A percentile compares a stretch with the other conserved stretches of the same genome.
Conservation (phyloP, 2,113 vertebrate genomes). For the Pandion haliaetus region DNA sequence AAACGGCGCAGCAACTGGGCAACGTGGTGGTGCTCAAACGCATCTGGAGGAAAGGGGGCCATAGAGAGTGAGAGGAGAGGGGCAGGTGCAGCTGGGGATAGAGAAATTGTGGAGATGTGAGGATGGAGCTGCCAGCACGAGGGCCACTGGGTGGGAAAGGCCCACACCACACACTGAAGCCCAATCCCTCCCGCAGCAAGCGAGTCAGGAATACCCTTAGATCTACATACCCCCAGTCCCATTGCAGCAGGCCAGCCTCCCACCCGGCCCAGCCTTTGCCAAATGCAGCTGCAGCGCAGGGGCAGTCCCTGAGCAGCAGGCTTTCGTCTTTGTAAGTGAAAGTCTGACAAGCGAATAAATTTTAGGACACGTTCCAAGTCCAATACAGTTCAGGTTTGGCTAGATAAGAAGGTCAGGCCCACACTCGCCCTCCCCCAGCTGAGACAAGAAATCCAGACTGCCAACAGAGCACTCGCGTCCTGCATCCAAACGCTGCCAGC, state of each 20-base stretch:
- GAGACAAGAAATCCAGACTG: background rate
- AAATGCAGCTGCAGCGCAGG: background rate
- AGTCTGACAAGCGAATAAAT: background rate
- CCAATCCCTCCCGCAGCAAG: background rate
- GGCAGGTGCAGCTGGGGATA: slow-evolving; percentile 5
- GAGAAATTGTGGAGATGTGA: background rate
- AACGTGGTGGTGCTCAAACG: slow-evolving; percentile 89
- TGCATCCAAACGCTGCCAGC: background rate
- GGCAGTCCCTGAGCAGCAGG: background rate
- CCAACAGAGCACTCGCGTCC: background rate
- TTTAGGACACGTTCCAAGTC: background rate
- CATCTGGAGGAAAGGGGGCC: slow-evolving; percentile 84
- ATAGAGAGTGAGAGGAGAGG: slow-evolving; percentile 61
- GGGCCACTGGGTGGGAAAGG: background rate
- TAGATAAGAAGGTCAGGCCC: background rate
- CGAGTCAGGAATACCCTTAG: background rate
- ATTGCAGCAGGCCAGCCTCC: background rate
- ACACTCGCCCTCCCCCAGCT: background rate
- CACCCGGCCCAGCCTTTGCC: background rate
- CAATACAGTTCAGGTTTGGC: background rate
- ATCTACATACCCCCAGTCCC: background rate
- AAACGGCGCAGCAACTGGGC: slow-evolving; percentile 92
- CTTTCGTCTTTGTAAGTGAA: background rate
- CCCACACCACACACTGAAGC: background rate
- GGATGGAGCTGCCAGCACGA: slow-evolving; percentile 9